Base-by-base conservation (phyloP, 2,888 invertebrate genomes). In the Cryptophagus acutangulus region DNA sequence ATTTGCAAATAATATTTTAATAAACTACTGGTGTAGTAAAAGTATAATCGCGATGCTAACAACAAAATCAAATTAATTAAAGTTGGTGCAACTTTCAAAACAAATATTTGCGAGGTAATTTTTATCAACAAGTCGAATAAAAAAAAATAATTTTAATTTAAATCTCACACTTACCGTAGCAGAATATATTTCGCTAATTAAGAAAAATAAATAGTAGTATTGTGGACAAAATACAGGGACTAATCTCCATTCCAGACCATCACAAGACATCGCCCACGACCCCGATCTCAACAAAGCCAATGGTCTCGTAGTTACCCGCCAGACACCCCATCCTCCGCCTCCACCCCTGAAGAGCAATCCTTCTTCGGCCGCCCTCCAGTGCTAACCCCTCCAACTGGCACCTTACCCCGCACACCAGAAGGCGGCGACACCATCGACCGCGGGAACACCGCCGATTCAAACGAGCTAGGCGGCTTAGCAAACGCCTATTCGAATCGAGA, bases 301-400 rank as follows among this genome's bases (percentile, higher is more conserved):
- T 82, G 81, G 76, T 87, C 87, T 17, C 74, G 87, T 25, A 87
- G 77, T 71, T 88, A 76, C 69, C 83, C 71, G 49, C 81, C 76
- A 50, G 71, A 74, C 53, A 51, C 56, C 1, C 55, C 57, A 1
- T 38, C 25, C 15, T 33, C 45, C 2, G 38, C 57, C 13, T 33
- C 73, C 25, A 36, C 45, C 4, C 43, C 49, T 5, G 76, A 75
- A 25, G 78, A 75, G 15, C 74, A 74, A 46, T 63, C 75, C 1
- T 81, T 84, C 61, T 82, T 79, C 51, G 76, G 76, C 44, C 66
- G 12, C 4, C 31, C 31, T n/a, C 4, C 31, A 6, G 12, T 3
- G n/a, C n/a, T 26, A 73, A 67, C 69, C 71, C 14, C 59, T 64
- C 16, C 55, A 62, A 14, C 74, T 77, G 6, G 70, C 74, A 9